Percentiles rank a stretch among this genome's conserved stretches.
These are phyloP conservation scores for Lithophane leautieri DNA, from an alignment of 2,888 invertebrate species.

Conservation along the genomic window DNA sequence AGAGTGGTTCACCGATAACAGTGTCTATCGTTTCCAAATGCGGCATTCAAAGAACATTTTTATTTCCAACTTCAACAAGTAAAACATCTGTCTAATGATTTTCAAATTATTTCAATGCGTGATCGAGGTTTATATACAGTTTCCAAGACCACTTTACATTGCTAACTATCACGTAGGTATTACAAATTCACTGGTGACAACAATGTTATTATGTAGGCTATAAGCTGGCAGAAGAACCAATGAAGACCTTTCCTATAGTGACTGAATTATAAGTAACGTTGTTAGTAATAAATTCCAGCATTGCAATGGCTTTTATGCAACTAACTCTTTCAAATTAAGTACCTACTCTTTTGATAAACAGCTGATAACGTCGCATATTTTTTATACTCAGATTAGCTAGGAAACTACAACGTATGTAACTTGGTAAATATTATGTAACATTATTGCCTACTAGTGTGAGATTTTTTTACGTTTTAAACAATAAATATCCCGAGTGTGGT, in stretches of 20 bases:
- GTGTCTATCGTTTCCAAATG: background rate
- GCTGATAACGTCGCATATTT: slow-evolving; percentile 56
- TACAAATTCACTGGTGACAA: background rate
- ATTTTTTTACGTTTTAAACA: background rate
- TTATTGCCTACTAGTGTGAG: slow-evolving; percentile 6
- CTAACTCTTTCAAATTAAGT: slow-evolving; percentile 44
- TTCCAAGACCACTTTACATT: slow-evolving; percentile 3
- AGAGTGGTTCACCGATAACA: background rate
- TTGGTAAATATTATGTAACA: slow-evolving; percentile 33
- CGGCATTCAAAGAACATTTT: background rate
- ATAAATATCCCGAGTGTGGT: background rate
- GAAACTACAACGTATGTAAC: slow-evolving; percentile 33
- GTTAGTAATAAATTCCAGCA: slow-evolving; percentile 21
- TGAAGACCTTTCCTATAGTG: background rate
- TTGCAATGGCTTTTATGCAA: slow-evolving; percentile 46
- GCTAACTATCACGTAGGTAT: background rate
- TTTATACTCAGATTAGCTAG: slow-evolving; percentile 46
- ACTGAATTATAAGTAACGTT: slow-evolving; percentile 18
- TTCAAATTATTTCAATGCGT: no score
- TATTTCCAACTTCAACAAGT: background rate
- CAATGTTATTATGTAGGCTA: background rate
- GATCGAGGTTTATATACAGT: background rate
- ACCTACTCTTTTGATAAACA: slow-evolving; percentile 51
- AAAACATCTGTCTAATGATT: no score
- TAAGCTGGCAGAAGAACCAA: background rate